These are phyloP conservation scores for Pseudomyrmex gracilis DNA, from an alignment of 1,140 invertebrate genomes.

Conservation along the genomic window DNA sequence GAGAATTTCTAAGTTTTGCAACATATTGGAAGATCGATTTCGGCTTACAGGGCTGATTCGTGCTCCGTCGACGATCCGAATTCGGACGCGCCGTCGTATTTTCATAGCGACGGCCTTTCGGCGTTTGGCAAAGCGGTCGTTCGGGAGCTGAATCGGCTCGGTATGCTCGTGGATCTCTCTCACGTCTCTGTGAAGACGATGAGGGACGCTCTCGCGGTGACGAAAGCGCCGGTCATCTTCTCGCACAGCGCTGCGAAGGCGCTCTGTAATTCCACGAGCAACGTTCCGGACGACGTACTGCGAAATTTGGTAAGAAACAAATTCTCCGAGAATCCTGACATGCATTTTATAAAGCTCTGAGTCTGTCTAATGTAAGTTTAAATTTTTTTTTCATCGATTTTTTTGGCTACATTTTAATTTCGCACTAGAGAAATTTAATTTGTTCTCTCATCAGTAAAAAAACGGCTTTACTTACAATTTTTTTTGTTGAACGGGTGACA, in stretches of 20 bases:
- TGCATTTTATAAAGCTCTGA: no score
- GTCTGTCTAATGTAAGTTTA: not conserved
- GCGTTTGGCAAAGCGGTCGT: slow-evolving; percentile 92
- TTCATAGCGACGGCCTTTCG: slow-evolving; percentile 89
- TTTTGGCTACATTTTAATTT: slow-evolving; percentile 5
- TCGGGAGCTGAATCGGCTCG: slow-evolving; percentile 94
- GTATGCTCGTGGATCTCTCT: slow-evolving; percentile 97
- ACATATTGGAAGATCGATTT: not conserved
- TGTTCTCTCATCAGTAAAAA: not conserved
- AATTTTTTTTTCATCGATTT: not conserved
- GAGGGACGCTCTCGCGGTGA: slow-evolving; percentile 92
- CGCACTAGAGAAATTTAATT: not conserved
- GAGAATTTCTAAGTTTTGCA: not conserved
- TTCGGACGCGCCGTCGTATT: slow-evolving; percentile 83
- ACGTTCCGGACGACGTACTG: slow-evolving; percentile 95
- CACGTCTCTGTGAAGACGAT: slow-evolving; percentile 95
- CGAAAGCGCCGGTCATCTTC: slow-evolving; percentile 96
- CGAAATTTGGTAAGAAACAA: slow-evolving; percentile 88
- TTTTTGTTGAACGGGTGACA: not conserved
- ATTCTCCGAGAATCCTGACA: not conserved
- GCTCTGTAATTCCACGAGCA: slow-evolving; percentile 94
- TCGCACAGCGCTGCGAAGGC: slow-evolving; percentile 95
- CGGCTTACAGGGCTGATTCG: slow-evolving; percentile 85
- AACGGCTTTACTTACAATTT: no score
- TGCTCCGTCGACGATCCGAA: slow-evolving; percentile 85